phyloP scores from a whole-genome alignment of 2,888 invertebrate species.

The Dasypogon diadema region DNA sequence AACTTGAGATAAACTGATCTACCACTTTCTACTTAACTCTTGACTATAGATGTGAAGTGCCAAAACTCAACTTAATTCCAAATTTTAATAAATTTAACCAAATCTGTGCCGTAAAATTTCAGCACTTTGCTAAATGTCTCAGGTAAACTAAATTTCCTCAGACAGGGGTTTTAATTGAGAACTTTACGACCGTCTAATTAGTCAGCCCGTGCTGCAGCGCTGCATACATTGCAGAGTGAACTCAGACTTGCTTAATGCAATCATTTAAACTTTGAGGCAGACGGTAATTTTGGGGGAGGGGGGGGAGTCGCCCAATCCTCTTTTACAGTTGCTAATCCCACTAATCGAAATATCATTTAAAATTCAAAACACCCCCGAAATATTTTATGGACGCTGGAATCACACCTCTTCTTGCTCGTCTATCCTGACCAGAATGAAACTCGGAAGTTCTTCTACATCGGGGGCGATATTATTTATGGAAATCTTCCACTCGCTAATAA shows the following conservation, averaged over 20 bases:
- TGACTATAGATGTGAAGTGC: too few relatives aligned
- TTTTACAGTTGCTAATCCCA: slow-evolving; percentile 30
- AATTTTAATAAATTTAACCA: too few relatives aligned
- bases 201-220: not conserved
- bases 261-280: not conserved
- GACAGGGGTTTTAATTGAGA: too few relatives aligned
- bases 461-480: slow-evolving; percentile 16
- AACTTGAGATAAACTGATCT: too few relatives aligned
- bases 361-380: slow-evolving; percentile 13
- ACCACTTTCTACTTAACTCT: too few relatives aligned
- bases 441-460: not conserved
- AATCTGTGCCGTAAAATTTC: too few relatives aligned
- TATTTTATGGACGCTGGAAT: not conserved
- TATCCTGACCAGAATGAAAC: not conserved
- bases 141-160: too few relatives aligned
- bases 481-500: not conserved
- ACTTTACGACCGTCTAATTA: slow-evolving; percentile 9
- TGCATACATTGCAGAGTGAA: slow-evolving; percentile 11
- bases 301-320: not conserved
- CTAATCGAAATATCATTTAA: slow-evolving; percentile 37
- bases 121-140: too few relatives aligned
- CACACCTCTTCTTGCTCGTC: not conserved
- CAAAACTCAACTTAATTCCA: too few relatives aligned
- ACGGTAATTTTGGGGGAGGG: not conserved
- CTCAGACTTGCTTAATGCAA: not conserved